Conservation (phyloP, 2,888 invertebrate genomes). For the Nemotelus pantherinus region DNA sequence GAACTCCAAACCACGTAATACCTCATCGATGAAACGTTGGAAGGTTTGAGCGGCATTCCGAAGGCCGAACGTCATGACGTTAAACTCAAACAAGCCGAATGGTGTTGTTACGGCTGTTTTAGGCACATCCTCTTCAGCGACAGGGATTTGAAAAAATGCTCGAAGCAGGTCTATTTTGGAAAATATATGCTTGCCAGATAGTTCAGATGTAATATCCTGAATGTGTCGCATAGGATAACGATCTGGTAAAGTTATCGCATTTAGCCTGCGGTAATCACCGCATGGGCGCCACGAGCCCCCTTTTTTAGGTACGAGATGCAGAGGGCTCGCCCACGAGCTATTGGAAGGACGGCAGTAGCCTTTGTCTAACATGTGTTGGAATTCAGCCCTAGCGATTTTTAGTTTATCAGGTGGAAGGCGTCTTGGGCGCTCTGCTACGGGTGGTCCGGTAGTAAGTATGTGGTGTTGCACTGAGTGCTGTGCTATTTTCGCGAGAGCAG, state of each 20-base stretch:
- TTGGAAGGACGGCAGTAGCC: conserved; percentile 46
- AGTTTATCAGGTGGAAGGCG: conserved; percentile 36
- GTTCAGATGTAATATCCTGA: no score
- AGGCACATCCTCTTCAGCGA: conserved; percentile 56
- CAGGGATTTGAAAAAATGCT: conserved; percentile 55
- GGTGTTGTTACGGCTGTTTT: conserved; percentile 55
- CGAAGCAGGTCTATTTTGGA: no score
- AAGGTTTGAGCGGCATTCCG: conserved; percentile 3
- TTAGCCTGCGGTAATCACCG: conserved; percentile 1
- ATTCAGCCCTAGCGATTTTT: conserved; percentile 42
- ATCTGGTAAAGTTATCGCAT: background rate
- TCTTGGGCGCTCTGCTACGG: conserved; percentile 35
- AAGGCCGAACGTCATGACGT: conserved; percentile 54
- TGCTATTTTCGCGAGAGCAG: background rate
- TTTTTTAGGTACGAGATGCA: conserved; percentile 45
- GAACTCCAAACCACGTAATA: conserved; percentile 53
- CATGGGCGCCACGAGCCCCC: background rate
- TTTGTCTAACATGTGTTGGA: conserved; percentile 32
- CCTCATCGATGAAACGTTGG: background rate
- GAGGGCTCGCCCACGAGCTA: conserved; percentile 40
- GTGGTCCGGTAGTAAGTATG: conserved; percentile 45
- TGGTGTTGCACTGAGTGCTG: conserved; percentile 42
- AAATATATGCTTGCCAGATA: no score
- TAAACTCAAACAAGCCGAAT: conserved; percentile 58
- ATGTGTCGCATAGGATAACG: conserved; percentile 28